Conservation (phyloP, 2,888 invertebrate genomes). For the Bugulina stolonifera region DNA sequence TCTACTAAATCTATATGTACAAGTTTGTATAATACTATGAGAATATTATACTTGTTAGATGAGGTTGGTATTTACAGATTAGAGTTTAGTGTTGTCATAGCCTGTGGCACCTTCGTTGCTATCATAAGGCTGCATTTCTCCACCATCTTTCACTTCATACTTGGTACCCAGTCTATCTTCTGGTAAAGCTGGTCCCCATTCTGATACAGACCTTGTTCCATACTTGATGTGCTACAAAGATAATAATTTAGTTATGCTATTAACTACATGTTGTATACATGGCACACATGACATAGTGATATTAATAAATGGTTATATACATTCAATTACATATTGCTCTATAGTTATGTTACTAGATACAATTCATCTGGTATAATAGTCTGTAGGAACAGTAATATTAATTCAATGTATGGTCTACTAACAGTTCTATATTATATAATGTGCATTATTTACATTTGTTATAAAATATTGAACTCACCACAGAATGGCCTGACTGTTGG, state of each 20-base stretch:
- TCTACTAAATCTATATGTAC: too few relatives aligned
- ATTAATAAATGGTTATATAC: too few relatives aligned
- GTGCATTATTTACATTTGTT: too few relatives aligned
- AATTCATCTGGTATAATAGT: too few relatives aligned
- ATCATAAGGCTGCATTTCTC: background rate
- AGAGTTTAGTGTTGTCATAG: background rate
- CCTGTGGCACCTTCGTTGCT: background rate
- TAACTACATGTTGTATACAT: too few relatives aligned
- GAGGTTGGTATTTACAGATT: background rate
- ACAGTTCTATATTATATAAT: too few relatives aligned
- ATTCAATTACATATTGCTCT: too few relatives aligned
- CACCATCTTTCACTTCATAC: background rate
- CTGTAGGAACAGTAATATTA: too few relatives aligned
- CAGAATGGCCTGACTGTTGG: background rate
- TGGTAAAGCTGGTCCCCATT: conserved; percentile 23
- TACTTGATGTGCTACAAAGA: conserved; percentile 1
- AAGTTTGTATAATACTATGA: background rate
- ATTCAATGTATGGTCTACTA: too few relatives aligned
- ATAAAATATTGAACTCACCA: conserved; percentile 5
- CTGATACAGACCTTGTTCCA: background rate
- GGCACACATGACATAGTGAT: too few relatives aligned
- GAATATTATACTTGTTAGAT: background rate
- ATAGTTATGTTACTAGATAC: too few relatives aligned
- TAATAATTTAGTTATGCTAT: background rate
- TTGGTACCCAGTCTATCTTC: conserved; percentile 3